Evolutionary conservation across 2,797 vertebrate species (phyloP).

Genomic region (Lateolabrax maculatus): DNA sequence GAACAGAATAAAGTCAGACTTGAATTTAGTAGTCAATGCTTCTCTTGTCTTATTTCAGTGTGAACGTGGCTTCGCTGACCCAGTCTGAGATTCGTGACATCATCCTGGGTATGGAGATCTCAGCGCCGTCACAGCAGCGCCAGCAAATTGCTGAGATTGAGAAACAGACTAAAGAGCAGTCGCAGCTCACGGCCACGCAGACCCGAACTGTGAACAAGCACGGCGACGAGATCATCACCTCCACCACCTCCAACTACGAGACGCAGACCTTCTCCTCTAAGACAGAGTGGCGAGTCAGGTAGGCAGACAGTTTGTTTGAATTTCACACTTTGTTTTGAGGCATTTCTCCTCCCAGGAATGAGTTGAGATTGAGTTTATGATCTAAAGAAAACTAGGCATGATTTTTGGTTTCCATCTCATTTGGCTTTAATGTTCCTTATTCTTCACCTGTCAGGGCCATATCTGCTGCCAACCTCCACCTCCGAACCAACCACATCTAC

Average conservation of each 20-base stretch:
- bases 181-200: conserved; percentile 97
- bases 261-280: conserved; percentile 99
- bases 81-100: conserved; percentile 99
- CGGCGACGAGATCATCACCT: conserved; percentile 99
- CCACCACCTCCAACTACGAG: conserved; percentile 99
- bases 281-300: conserved; percentile 99
- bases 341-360: background rate
- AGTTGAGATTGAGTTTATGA: background rate
- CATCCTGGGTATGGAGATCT: conserved; percentile 99
- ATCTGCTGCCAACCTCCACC: conserved; percentile 98
- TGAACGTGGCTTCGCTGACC: conserved; percentile 98
- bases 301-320: conserved; percentile 29
- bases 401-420: background rate
- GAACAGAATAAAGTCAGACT: background rate
- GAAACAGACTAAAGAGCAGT: conserved; percentile 99
- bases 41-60: conserved; percentile 81
- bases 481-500: conserved; percentile 99
- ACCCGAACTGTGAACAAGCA: conserved; percentile 99
- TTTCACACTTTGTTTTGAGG: background rate
- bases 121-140: conserved; percentile 97
- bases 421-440: conserved; percentile 7
- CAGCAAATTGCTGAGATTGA: conserved; percentile 99
- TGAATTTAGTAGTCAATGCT: conserved; percentile 2
- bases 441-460: conserved; percentile 89
- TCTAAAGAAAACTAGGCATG: background rate